Conservation (phyloP, 2,797 vertebrate genomes). For the Poeciliopsis infans region DNA sequence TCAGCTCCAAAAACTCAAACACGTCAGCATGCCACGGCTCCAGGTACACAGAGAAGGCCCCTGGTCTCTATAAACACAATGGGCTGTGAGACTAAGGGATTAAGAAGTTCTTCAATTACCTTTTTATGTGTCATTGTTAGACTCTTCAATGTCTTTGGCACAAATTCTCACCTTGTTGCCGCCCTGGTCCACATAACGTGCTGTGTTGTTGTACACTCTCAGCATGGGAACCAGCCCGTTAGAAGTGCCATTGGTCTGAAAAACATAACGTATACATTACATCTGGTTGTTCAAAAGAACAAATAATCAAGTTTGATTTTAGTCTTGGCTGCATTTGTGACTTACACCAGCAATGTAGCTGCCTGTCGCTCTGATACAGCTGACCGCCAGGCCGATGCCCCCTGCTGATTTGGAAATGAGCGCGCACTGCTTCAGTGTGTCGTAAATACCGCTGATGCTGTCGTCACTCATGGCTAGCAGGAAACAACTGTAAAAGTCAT, state of each 20-base stretch:
- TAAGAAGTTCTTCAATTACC: neutral
- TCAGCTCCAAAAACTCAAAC: conserved; percentile 95
- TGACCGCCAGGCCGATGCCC: conserved; percentile 93
- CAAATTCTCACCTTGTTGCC: conserved; percentile 86
- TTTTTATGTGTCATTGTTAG: neutral
- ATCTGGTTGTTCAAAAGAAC: neutral
- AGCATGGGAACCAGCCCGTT: conserved; percentile 97
- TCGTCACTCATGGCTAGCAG: conserved; percentile 94
- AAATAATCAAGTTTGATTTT: neutral
- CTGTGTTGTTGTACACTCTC: conserved; percentile 96
- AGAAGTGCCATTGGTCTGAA: conserved; percentile 90
- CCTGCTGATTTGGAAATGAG: conserved; percentile 98
- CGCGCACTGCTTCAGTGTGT: conserved; percentile 94
- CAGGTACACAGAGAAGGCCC: conserved; percentile 96
- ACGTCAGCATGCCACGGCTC: conserved; percentile 96
- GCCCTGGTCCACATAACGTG: conserved; percentile 96
- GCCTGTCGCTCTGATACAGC: conserved; percentile 94
- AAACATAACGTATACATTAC: conserved; percentile 11
- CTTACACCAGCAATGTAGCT: conserved; percentile 94
- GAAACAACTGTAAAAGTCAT: conserved; percentile 84
- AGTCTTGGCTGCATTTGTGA: neutral
- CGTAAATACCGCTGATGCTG: conserved; percentile 96
- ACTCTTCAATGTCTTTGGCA: neutral
- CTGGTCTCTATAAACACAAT: conserved; percentile 83
- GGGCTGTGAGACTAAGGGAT: neutral